A percentile compares a stretch with the other conserved stretches of the same genome.
Evolutionary conservation across 2,113 vertebrate species (phyloP).

Genomic region (Hemicordylus capensis): DNA sequence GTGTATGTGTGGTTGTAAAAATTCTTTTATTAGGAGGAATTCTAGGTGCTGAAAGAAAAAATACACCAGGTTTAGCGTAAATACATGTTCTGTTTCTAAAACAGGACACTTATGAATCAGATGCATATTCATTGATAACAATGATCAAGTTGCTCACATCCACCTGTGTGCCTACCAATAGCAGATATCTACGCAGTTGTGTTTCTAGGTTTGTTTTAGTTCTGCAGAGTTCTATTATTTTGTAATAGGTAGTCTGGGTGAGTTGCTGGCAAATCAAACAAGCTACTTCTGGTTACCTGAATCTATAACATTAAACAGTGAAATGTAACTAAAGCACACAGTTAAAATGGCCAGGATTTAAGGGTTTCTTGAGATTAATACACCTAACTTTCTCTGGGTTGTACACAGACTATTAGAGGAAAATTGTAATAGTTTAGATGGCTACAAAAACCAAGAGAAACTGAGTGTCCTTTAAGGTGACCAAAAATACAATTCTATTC

Average conservation of each 20-base stretch:
- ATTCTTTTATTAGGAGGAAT: constrained; percentile 95
- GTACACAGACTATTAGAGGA: background rate
- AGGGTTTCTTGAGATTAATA: background rate
- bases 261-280: background rate
- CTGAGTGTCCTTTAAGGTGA: background rate
- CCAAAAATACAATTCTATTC: background rate
- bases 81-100: background rate
- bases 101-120: background rate
- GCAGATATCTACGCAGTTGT: background rate
- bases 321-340: background rate
- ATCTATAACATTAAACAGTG: background rate
- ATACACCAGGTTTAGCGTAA: constrained; percentile 37
- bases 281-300: background rate
- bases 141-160: background rate
- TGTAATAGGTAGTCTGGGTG: background rate
- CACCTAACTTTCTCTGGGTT: background rate
- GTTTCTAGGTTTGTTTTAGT: background rate
- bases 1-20: constrained; percentile 95
- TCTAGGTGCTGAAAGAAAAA: constrained; percentile 82
- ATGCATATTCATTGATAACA: background rate
- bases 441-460: background rate
- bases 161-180: background rate
- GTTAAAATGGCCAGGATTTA: background rate
- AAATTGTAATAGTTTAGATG: background rate
- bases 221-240: background rate